Evolutionary conservation across 2,888 invertebrate genomes (phyloP).

Genomic region (Drosophila cognata): DNA sequence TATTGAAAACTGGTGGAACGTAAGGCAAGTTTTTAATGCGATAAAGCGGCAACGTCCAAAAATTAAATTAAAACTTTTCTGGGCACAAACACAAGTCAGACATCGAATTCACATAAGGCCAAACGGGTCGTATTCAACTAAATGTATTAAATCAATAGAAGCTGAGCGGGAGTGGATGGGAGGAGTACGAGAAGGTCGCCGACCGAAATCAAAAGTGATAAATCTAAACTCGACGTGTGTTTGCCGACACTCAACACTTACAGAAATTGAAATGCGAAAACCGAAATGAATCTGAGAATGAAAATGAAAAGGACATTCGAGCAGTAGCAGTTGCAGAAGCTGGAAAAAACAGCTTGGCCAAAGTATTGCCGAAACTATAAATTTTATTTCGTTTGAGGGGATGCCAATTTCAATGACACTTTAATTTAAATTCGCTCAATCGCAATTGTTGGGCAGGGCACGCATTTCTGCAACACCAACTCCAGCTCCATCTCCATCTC

Average conservation of each 20-base stretch:
- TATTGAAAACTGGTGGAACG: constrained; percentile 12
- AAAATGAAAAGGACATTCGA: constrained; percentile 46
- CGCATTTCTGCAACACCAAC: constrained; percentile 36
- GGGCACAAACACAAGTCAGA: constrained; percentile 50
- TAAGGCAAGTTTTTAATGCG: constrained; percentile 67
- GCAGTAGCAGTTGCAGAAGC: constrained; percentile 27
- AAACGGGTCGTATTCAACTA: constrained; percentile 59
- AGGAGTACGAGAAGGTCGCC: not conserved
- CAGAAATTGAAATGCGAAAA: constrained; percentile 65
- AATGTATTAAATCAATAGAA: constrained; percentile 79
- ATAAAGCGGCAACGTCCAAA: constrained; percentile 50
- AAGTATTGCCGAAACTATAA: constrained; percentile 71
- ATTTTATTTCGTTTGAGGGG: constrained; percentile 77
- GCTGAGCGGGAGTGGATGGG: constrained; percentile 19
- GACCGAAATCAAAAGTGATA: constrained; percentile 78
- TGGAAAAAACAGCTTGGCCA: constrained; percentile 52
- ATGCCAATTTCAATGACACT: constrained; percentile 81
- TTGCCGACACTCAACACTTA: constrained; percentile 60
- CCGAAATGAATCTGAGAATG: constrained; percentile 41
- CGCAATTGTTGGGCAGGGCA: constrained; percentile 71
- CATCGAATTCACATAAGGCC: constrained; percentile 35
- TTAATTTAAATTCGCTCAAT: constrained; percentile 82
- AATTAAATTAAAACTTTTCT: constrained; percentile 74
- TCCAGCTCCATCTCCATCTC: not conserved
- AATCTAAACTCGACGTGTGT: constrained; percentile 74